Evolutionary conservation across 2,113 vertebrate genomes (phyloP).

Genomic region (Solea senegalensis): DNA sequence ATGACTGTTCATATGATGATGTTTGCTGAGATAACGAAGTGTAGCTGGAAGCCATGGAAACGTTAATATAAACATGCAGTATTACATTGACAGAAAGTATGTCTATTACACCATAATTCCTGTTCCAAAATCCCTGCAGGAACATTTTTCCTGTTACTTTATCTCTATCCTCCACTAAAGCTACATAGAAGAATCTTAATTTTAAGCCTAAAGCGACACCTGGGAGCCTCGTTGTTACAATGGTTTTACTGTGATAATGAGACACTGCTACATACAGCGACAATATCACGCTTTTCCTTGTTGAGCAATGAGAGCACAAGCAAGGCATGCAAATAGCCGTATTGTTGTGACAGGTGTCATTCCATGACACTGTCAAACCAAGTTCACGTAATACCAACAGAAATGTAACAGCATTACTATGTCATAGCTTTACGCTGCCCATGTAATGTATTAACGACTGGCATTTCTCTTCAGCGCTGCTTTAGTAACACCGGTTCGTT

Average conservation of each 20-base stretch:
- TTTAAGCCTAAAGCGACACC: not conserved
- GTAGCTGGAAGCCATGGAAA: not conserved
- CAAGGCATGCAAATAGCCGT: not conserved
- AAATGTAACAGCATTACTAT: not conserved
- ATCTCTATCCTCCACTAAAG: not conserved
- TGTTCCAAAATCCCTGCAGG: not conserved
- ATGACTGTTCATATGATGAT: not conserved
- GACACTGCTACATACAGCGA: not conserved
- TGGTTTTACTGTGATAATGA: too few relatives aligned
- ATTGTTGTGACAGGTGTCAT: constrained; percentile 46
- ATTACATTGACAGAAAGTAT: not conserved
- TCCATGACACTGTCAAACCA: not conserved
- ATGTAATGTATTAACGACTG: not conserved
- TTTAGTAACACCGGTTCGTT: constrained; percentile 15
- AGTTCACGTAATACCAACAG: not conserved
- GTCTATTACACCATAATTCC: not conserved
- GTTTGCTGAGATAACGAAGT: not conserved
- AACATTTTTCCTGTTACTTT: not conserved
- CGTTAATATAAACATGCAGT: not conserved
- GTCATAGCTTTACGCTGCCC: not conserved
- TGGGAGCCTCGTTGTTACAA: not conserved
- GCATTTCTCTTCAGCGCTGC: not conserved
- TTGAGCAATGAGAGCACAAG: not conserved
- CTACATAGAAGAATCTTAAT: not conserved
- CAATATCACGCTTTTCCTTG: not conserved